Conservation (phyloP, 2,888 invertebrate species). For the Nomada ruficornis region DNA sequence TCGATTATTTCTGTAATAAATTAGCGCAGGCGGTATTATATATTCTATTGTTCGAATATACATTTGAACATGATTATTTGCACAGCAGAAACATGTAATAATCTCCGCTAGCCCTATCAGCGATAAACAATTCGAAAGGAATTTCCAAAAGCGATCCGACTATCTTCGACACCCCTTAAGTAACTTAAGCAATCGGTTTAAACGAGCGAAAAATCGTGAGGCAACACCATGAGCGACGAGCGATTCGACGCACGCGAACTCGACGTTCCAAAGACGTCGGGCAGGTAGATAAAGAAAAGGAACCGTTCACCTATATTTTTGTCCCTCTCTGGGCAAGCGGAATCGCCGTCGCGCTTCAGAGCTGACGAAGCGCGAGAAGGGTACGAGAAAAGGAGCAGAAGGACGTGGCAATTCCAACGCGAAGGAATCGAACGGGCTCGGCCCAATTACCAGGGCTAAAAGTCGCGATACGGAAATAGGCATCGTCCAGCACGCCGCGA, state of each 20-base stretch:
- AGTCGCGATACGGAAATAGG: constrained; percentile 58
- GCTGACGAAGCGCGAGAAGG: constrained; percentile 36
- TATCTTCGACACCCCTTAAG: too few species aligned
- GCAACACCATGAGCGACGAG: background rate
- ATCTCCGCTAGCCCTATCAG: background rate
- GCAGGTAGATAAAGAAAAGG: background rate
- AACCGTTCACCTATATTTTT: constrained; percentile 22
- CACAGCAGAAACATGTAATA: too few species aligned
- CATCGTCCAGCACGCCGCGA: constrained; percentile 32
- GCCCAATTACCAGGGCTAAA: constrained; percentile 54
- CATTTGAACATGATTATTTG: too few species aligned
- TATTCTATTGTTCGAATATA: too few species aligned
- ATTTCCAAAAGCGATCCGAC: background rate
- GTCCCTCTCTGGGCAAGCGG: background rate
- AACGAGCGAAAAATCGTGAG: background rate
- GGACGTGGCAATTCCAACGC: constrained; percentile 1
- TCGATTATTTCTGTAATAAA: too few species aligned
- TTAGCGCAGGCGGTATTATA: too few species aligned
- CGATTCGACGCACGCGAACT: background rate
- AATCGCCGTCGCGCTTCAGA: constrained; percentile 27
- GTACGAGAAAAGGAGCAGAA: constrained; percentile 30
- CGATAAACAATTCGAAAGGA: background rate
- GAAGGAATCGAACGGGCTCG: constrained; percentile 35
- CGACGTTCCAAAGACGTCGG: background rate
- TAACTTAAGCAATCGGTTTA: too few species aligned